These are phyloP conservation scores for Hyalella azteca DNA, from an alignment of 2,888 invertebrate species.

Conservation along the genomic window DNA sequence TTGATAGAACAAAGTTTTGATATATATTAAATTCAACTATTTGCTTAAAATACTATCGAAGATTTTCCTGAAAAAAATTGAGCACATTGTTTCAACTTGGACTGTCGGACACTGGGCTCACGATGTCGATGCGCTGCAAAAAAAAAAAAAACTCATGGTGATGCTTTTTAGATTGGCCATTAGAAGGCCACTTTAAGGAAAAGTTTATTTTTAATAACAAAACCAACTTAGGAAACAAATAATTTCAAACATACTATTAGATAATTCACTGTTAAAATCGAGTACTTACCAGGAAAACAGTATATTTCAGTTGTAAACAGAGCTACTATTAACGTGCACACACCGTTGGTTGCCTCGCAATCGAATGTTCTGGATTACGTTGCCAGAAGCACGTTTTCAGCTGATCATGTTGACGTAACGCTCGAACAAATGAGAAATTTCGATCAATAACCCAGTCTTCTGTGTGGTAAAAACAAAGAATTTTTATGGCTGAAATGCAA, in stretches of 20 bases:
- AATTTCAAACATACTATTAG: background rate
- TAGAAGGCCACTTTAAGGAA: background rate
- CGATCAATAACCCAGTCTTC: no score
- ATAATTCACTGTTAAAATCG: background rate
- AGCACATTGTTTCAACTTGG: no score
- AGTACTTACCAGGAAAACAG: background rate
- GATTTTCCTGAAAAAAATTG: no score
- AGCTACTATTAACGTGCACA: background rate
- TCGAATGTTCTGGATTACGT: slow-evolving; percentile 10
- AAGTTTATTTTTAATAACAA: background rate
- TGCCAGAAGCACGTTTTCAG: slow-evolving; percentile 17
- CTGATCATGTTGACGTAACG: no score
- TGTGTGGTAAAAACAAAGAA: no score
- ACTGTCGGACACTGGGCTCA: no score
- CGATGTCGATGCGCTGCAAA: no score
- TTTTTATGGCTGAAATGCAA: no score
- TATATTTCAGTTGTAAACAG: background rate
- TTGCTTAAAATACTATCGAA: no score
- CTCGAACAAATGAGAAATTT: no score
- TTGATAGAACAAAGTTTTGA: no score
- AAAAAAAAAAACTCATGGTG: background rate
- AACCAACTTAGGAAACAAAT: background rate
- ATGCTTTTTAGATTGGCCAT: background rate
- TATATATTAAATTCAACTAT: no score
- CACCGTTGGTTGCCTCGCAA: background rate